phyloP scores from a whole-genome alignment of 2,888 invertebrate species.

The Microdon myrmicae region DNA sequence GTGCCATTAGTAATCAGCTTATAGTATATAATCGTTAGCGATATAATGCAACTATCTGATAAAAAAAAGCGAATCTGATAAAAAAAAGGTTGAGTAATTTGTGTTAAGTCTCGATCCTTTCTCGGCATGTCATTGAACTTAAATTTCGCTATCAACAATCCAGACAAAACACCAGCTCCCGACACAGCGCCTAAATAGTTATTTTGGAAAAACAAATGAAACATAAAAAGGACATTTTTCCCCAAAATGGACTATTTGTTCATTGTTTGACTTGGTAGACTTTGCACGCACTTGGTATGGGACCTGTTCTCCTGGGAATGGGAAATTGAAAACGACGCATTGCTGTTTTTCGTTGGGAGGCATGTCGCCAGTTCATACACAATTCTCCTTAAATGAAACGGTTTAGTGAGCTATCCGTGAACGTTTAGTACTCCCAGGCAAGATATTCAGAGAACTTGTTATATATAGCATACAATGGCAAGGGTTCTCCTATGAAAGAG shows the following conservation, averaged over 20 bases:
- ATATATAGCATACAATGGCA: too few species aligned
- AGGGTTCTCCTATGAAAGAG: too few species aligned
- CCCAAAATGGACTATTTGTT: constrained; percentile 17
- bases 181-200: constrained; percentile 20
- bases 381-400: too few species aligned
- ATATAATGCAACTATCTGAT: too few species aligned
- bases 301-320: constrained; percentile 1
- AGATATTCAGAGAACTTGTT: too few species aligned
- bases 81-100: constrained; percentile 5
- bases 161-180: background rate
- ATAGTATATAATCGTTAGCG: too few species aligned
- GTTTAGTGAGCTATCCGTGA: too few species aligned
- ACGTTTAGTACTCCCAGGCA: too few species aligned
- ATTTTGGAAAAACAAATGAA: constrained; percentile 33
- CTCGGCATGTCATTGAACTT: constrained; percentile 1
- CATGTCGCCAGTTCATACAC: background rate
- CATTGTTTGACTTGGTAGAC: constrained; percentile 44
- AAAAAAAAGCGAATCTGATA: constrained; percentile 5
- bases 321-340: background rate
- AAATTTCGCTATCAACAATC: background rate
- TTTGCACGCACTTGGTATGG: constrained; percentile 10
- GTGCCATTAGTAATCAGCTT: too few species aligned
- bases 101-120: constrained; percentile 2
- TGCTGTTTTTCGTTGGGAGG: constrained; percentile 3
- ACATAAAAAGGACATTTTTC: constrained; percentile 23